Conservation (phyloP, 2,888 invertebrate genomes). For the Pegoplata infirma region DNA sequence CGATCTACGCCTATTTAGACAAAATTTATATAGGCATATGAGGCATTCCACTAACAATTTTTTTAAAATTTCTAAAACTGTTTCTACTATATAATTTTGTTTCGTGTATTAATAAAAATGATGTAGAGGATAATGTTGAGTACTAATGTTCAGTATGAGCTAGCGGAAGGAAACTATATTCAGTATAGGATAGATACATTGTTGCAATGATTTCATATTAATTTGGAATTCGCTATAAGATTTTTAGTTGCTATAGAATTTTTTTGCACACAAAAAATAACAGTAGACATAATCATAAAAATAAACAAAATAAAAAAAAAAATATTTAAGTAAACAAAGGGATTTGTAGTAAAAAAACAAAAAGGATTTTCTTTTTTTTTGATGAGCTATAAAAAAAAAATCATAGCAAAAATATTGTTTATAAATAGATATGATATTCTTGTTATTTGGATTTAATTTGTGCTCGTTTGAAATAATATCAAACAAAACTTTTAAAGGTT, state of each 20-base stretch:
- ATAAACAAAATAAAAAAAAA: slow-evolving; percentile 40
- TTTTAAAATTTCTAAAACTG: background rate
- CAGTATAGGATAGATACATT: background rate
- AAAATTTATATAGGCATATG: too few species aligned
- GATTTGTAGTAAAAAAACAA: slow-evolving; percentile 49
- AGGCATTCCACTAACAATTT: too few species aligned
- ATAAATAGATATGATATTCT: background rate
- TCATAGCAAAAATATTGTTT: background rate
- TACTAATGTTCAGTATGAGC: background rate
- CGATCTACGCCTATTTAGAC: too few species aligned
- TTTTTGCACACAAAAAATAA: slow-evolving; percentile 21
- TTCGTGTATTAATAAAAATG: background rate
- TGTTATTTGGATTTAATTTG: background rate
- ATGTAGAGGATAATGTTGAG: background rate
- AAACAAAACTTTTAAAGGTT: slow-evolving; percentile 16
- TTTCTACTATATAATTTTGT: background rate
- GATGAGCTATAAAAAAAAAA: slow-evolving; percentile 36
- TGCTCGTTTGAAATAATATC: background rate
- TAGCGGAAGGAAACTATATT: slow-evolving; percentile 15
- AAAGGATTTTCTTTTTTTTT: slow-evolving; percentile 30
- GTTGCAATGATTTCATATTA: background rate
- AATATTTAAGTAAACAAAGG: slow-evolving; percentile 48
- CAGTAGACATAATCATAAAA: slow-evolving; percentile 60
- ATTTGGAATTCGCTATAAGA: background rate
- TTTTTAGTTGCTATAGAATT: slow-evolving; percentile 44